phyloP scores from a whole-genome alignment of 2,113 vertebrate genomes.

The Strix aluco region DNA sequence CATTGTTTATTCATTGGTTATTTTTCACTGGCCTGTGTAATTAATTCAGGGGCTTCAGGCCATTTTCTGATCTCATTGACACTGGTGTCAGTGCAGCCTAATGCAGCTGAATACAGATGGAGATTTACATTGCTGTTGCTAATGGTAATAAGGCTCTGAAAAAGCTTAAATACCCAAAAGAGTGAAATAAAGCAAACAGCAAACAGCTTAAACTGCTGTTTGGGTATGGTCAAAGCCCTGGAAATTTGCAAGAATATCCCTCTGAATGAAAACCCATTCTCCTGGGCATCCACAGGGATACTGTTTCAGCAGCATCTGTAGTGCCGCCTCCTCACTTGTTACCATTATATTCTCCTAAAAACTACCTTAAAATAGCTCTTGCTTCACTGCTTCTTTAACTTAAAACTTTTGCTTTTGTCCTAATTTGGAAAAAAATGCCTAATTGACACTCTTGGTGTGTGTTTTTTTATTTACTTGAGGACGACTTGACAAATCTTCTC shows the following conservation, averaged over 20 bases:
- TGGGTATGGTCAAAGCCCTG: not conserved
- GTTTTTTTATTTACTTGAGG: not conserved
- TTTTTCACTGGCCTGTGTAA: conserved; percentile 46
- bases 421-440: not conserved
- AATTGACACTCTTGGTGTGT: not conserved
- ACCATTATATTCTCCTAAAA: not conserved
- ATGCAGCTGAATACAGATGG: conserved; percentile 33
- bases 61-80: conserved; percentile 67
- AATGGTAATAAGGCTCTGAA: conserved; percentile 19
- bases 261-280: not conserved
- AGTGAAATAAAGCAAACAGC: conserved; percentile 31
- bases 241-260: conserved; percentile 1
- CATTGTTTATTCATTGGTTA: conserved; percentile 19
- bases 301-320: not conserved
- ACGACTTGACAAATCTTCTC: not conserved
- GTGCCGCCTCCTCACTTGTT: not conserved
- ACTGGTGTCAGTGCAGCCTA: conserved; percentile 14
- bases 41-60: conserved; percentile 55
- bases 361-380: not conserved
- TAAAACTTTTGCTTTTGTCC: not conserved
- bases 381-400: not conserved
- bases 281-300: not conserved
- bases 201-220: not conserved
- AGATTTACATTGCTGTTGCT: conserved; percentile 24
- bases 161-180: conserved; percentile 27